Evolutionary conservation across 2,113 vertebrate genomes (phyloP).

Genomic region (Seriola quinqueradiata): DNA sequence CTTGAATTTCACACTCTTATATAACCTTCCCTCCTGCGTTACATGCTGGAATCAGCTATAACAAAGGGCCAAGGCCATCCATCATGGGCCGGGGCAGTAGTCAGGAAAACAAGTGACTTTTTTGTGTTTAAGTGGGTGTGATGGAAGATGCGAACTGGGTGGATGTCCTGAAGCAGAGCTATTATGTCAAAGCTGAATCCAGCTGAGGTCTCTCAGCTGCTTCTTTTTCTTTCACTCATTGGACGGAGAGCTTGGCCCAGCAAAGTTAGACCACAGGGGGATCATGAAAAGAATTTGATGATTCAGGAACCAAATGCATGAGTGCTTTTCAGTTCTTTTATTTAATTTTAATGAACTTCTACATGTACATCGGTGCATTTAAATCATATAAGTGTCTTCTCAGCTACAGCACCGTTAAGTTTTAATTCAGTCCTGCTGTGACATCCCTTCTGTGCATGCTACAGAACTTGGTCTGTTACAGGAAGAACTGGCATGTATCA

Average conservation of each 20-base stretch:
- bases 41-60: slow-evolving; percentile 52
- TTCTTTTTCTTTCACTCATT: slow-evolving; percentile 30
- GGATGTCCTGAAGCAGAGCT: slow-evolving; percentile 66
- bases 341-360: neutral
- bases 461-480: neutral
- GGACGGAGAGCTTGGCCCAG: slow-evolving; percentile 25
- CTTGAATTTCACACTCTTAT: slow-evolving; percentile 57
- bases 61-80: slow-evolving; percentile 64
- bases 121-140: slow-evolving; percentile 72
- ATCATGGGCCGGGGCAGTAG: slow-evolving; percentile 64
- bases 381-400: neutral
- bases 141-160: slow-evolving; percentile 72
- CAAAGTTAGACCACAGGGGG: slow-evolving; percentile 5
- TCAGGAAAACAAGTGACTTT: slow-evolving; percentile 67
- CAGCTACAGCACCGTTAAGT: neutral
- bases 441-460: neutral
- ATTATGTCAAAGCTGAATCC: slow-evolving; percentile 53
- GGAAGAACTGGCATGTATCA: slow-evolving; percentile 50
- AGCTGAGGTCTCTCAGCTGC: slow-evolving; percentile 41
- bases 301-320: slow-evolving; percentile 20
- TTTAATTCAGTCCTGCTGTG: neutral
- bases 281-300: slow-evolving; percentile 34
- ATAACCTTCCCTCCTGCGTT: slow-evolving; percentile 53
- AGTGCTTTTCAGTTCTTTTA: neutral
- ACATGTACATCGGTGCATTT: neutral